These are phyloP conservation scores for Pseudochromis fuscus DNA, from an alignment of 2,797 vertebrate genomes.

Conservation along the genomic window DNA sequence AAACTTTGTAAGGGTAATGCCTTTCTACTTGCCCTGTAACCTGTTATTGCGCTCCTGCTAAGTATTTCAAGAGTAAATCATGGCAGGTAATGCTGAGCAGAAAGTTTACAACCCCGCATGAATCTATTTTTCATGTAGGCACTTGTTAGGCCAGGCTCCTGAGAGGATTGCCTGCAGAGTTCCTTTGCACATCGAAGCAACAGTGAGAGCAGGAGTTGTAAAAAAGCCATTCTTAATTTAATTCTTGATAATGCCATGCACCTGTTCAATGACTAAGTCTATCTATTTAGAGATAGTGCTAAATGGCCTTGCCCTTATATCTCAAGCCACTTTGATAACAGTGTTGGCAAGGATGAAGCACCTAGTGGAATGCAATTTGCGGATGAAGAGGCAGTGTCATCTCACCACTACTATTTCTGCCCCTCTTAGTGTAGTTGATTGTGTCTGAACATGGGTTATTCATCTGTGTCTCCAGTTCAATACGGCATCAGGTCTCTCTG, in stretches of 20 bases:
- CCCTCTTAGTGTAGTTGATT: conserved; percentile 52
- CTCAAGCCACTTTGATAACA: conserved; percentile 33
- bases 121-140: conserved; percentile 40
- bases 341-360: conserved; percentile 21
- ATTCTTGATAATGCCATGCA: conserved; percentile 3
- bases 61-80: conserved; percentile 33
- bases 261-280: neutral
- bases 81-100: conserved; percentile 24
- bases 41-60: conserved; percentile 2
- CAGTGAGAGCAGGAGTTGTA: conserved; percentile 1
- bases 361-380: conserved; percentile 43
- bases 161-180: conserved; percentile 5
- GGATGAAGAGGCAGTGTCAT: conserved; percentile 36
- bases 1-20: conserved; percentile 6
- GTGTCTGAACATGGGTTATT: conserved; percentile 57
- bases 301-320: conserved; percentile 25
- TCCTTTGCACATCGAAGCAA: conserved; percentile 4
- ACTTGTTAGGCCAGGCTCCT: conserved; percentile 17
- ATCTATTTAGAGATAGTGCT: conserved; percentile 14
- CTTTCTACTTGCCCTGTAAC: conserved; percentile 4
- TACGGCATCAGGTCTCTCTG: conserved; percentile 35
- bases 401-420: conserved; percentile 33
- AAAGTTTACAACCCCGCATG: conserved; percentile 21
- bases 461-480: conserved; percentile 57
- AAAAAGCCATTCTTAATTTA: conserved; percentile 19